Evolutionary conservation across 2,113 vertebrate species (phyloP).

Genomic region (Phodopus roborovskii): DNA sequence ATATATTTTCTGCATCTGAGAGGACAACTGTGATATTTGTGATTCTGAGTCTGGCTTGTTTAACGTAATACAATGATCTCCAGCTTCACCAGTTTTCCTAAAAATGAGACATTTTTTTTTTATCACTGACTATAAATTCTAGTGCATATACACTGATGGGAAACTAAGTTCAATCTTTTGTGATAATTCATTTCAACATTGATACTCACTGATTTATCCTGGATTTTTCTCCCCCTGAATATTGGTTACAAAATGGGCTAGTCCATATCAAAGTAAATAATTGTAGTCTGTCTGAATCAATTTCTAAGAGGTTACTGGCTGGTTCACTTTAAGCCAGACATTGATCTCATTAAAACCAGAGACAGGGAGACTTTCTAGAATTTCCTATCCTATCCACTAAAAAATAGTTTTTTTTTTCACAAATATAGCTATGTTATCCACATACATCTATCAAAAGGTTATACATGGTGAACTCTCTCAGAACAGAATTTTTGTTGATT

Average conservation of each 20-base stretch:
- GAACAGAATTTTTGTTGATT: neutral
- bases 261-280: neutral
- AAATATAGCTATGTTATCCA: neutral
- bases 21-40: neutral
- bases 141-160: neutral
- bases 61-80: neutral
- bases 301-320: neutral
- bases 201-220: neutral
- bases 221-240: neutral
- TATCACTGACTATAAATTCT: neutral
- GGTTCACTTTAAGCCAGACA: neutral
- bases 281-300: neutral
- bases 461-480: neutral
- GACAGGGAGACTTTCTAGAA: no score
- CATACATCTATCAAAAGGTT: neutral
- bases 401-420: neutral
- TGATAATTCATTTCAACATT: neutral
- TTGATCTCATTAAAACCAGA: neutral
- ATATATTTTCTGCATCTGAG: neutral
- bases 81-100: neutral
- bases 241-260: neutral
- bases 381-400: neutral
- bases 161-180: neutral
- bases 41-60: neutral
- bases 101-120: neutral